Conservation (phyloP, 2,888 invertebrate species). For the Coelopa pilipes region DNA sequence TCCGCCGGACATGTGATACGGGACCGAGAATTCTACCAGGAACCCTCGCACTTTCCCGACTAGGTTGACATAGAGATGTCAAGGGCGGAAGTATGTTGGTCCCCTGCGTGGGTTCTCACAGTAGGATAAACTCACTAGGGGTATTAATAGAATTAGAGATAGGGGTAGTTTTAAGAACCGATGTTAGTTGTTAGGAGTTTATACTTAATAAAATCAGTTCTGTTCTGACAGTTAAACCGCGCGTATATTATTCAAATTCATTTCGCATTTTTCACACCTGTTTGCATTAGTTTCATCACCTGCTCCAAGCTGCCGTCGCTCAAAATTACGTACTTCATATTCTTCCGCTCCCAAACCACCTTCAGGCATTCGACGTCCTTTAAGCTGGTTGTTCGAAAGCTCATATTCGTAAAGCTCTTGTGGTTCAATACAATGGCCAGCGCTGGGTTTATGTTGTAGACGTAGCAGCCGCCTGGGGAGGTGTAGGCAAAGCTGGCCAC, state of each 20-base stretch:
- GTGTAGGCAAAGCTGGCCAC: not conserved
- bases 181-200: too few relatives aligned
- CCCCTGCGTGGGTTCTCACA: too few relatives aligned
- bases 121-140: too few relatives aligned
- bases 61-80: too few relatives aligned
- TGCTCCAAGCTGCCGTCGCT: slow-evolving; percentile 12
- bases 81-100: too few relatives aligned
- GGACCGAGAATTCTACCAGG: too few relatives aligned
- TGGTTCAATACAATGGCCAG: slow-evolving; percentile 5
- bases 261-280: not conserved
- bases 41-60: too few relatives aligned
- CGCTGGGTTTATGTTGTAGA: slow-evolving; percentile 9
- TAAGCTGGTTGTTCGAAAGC: not conserved
- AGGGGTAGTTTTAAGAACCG: too few relatives aligned
- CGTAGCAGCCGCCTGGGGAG: not conserved
- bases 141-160: too few relatives aligned
- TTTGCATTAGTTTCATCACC: slow-evolving; percentile 8
- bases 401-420: not conserved
- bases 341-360: not conserved
- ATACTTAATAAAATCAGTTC: too few relatives aligned
- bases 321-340: not conserved
- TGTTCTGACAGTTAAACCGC: too few relatives aligned
- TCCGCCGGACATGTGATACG: too few relatives aligned
- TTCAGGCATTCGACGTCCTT: not conserved
- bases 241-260: not conserved